Evolutionary conservation across 2,888 invertebrate genomes (phyloP), one percentile per base, ranked within the genome.

Genomic region (Dolichomitus sp.): DNA sequence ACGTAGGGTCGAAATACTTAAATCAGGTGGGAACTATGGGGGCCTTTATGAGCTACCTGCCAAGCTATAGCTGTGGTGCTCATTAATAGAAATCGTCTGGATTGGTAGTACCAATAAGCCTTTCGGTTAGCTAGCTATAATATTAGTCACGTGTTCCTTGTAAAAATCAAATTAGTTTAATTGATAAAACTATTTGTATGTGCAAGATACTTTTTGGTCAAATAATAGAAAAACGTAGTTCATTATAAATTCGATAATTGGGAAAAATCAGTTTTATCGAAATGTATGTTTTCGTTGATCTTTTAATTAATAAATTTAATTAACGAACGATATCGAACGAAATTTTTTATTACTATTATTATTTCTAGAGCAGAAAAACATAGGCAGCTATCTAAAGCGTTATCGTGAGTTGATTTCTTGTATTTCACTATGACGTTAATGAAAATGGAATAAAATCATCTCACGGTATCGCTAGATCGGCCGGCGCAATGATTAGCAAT

Each of bases 1-100:
- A 76, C 30, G 42, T 61, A 61, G 59, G 59, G 37, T 61, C 48
- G 50, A 76, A 48, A 66, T 68, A 76, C 68, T 68, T 52, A 37
- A 68, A 68, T 50, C 52, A 50, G 52, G 19, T 68, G 50, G 37
- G 14, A 68, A 68, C 52, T 68, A 27, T 37, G 2, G 50, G 7
- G 5, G 1, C 1, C 19, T 17, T 68, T 52, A 37, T 17, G 33
- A 27, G 23, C 27, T 65, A 63, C 45, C 45, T 65, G 23, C 23
- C 65, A n/a, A 6, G 37, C 23, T 17, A 45, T 12, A 27, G 27
- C 23, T 45, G 14, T 27, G 6, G 45, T 45, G 37, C n/a, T 33
- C 33, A 59, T 33, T 59, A 59, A 59, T 61, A 61, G 61, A 61
- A 61, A 9, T 19, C 19, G 7, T 37, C 17, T 11, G 61, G 17